Evolutionary conservation across 2,113 vertebrate genomes (phyloP).

Genomic region (Ibidorhyncha struthersii): DNA sequence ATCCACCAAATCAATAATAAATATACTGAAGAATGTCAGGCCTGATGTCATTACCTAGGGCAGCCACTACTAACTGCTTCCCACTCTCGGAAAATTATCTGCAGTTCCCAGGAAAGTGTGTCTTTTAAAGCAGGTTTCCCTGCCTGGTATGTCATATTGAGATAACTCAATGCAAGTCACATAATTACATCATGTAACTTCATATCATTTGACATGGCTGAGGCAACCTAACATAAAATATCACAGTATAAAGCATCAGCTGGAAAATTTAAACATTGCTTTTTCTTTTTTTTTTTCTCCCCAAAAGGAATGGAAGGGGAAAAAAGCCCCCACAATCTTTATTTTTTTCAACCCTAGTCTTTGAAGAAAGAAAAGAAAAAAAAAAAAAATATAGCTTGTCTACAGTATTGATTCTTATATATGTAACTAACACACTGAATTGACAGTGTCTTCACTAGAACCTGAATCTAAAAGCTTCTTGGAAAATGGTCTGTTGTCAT

Average conservation of each 20-base stretch:
- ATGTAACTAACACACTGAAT: background rate
- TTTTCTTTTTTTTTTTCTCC: background rate
- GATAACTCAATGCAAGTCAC: conserved; percentile 60
- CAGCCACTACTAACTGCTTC: conserved; percentile 17
- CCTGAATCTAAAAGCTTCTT: background rate
- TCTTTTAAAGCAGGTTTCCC: conserved; percentile 26
- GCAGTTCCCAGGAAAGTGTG: conserved; percentile 12
- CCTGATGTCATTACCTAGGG: background rate
- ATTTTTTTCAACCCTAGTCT: conserved; percentile 25
- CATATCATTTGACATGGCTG: conserved; percentile 62
- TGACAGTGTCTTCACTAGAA: background rate
- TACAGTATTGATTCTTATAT: background rate
- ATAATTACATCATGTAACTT: conserved; percentile 57
- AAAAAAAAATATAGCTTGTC: background rate
- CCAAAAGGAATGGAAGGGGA: background rate
- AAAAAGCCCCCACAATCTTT: background rate
- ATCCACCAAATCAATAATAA: conserved; percentile 43
- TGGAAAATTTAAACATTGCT: conserved; percentile 73
- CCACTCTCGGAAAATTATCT: conserved; percentile 42
- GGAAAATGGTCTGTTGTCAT: background rate
- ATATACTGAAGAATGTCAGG: background rate
- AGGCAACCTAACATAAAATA: conserved; percentile 67
- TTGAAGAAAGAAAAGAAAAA: background rate
- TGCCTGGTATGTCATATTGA: conserved; percentile 32
- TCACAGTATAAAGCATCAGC: conserved; percentile 44